Base-by-base conservation (phyloP, 2,797 vertebrate genomes). In the Amblyopsis hoosieri region DNA sequence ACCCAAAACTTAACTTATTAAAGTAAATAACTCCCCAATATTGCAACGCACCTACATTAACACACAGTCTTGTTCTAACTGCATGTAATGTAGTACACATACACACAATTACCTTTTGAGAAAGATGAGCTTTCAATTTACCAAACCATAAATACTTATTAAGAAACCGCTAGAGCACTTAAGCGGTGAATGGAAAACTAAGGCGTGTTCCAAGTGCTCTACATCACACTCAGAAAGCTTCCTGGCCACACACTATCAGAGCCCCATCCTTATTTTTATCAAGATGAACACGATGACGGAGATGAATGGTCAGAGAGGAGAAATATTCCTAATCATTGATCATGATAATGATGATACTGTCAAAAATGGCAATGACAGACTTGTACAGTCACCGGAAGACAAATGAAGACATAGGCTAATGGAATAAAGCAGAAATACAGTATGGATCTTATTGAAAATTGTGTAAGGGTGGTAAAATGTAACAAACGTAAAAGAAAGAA, bases 311-410 rank as follows among this genome's bases (percentile, higher is more conserved):
- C 71, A 56, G 59, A 2, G 62, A 45, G 72, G 71, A 69, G 78
- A 76, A 84, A 89, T 87, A 91, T 90, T 89, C 88, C 88, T 86
- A 90, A 89, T 84, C 89, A 85, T 90, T 86, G 89, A 87, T 90
- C 88, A 89, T 50, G 72, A 75, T 91, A 90, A 91, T 90, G 87
- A 83, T 76, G 80, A 86, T 85, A 62, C 85, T 89, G 87, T 86
- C 90, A 89, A 65, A 82, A 60, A 79, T 89, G 89, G 85, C 88
- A 87, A 72, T 86, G 86, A 89, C 79, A 47, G 86, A 90, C 85
- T 74, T 77, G 71, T 74, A 72, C 69, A 74, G 83, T 82, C 85
- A 69, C 62, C 10, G 2, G 1, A 58, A 80, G 74, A 87, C 76
- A 76, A 82, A 90, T 88, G 84, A 80, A 86, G 80, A 80, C 57